Percentiles rank a stretch among this genome's conserved stretches.
Evolutionary conservation across 2,797 vertebrate species (phyloP).

Genomic region (Galagoides demidoff): DNA sequence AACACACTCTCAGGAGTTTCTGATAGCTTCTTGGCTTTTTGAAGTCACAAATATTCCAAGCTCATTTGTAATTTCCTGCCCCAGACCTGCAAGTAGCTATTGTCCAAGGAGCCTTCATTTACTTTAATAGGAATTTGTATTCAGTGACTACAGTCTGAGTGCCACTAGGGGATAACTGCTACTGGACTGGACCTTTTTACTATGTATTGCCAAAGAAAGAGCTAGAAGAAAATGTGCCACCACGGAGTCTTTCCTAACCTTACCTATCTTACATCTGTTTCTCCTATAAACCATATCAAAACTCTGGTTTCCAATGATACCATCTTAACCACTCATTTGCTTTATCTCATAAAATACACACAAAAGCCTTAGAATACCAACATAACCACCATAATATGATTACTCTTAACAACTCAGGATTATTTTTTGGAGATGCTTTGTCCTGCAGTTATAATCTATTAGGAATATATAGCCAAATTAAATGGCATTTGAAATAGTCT

Average conservation of each 20-base stretch:
- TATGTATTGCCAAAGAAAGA: neutral
- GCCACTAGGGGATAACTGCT: neutral
- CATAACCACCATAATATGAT: neutral
- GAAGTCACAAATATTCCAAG: neutral
- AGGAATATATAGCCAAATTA: neutral
- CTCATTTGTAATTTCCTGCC: neutral
- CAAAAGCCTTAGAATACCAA: neutral
- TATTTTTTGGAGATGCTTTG: neutral
- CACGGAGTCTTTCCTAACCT: neutral
- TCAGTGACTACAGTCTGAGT: neutral
- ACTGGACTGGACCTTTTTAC: neutral
- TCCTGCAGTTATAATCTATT: neutral
- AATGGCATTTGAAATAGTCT: neutral
- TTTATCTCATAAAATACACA: constrained; percentile 1
- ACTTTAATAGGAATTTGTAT: neutral
- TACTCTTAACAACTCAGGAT: neutral
- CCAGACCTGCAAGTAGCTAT: neutral
- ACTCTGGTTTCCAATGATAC: neutral
- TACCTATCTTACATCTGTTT: neutral
- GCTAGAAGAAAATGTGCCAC: neutral
- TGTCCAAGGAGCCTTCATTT: neutral
- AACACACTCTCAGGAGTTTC: neutral
- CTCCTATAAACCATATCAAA: neutral
- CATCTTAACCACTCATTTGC: neutral
- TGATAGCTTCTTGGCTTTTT: neutral